Conservation (phyloP, 2,888 invertebrate species). For the Tricholauxania praeusta region DNA sequence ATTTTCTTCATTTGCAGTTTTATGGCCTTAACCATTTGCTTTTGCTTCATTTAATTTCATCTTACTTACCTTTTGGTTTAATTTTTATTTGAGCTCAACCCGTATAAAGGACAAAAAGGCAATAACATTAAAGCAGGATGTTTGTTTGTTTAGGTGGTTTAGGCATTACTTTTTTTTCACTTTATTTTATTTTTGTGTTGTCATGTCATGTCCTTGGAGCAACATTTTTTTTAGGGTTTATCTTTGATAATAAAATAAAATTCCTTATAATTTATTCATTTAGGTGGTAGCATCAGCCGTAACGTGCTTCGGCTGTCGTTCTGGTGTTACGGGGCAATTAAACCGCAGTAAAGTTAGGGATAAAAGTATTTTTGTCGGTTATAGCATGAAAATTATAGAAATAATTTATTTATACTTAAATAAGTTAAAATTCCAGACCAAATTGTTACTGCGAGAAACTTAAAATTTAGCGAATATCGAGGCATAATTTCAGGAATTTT, state of each 20-base stretch:
- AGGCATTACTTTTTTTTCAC: not conserved
- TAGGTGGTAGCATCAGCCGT: not conserved
- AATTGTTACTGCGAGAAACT: too few relatives aligned
- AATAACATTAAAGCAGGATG: too few relatives aligned
- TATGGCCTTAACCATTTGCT: not conserved
- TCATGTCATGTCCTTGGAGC: not conserved
- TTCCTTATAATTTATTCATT: slow-evolving; percentile 31
- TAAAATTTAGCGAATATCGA: too few relatives aligned
- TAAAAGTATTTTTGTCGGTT: not conserved
- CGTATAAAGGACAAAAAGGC: slow-evolving; percentile 3
- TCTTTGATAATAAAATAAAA: not conserved
- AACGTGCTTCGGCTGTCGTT: not conserved
- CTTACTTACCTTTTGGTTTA: not conserved
- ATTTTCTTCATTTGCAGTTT: slow-evolving; percentile 4
- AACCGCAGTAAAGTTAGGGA: not conserved
- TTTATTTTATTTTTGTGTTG: not conserved
- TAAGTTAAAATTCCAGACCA: too few relatives aligned
- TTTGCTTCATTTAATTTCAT: not conserved
- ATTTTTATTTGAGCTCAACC: not conserved
- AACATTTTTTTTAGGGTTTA: not conserved
- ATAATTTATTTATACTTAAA: too few relatives aligned
- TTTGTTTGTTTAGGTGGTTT: not conserved
- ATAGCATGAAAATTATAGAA: too few relatives aligned
- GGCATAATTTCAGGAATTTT: too few relatives aligned
- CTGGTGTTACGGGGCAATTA: slow-evolving; percentile 8